Evolutionary conservation across 2,888 invertebrate species (phyloP), one percentile per base, ranked within the genome.

Genomic region (Tetramorium bicarinatum): DNA sequence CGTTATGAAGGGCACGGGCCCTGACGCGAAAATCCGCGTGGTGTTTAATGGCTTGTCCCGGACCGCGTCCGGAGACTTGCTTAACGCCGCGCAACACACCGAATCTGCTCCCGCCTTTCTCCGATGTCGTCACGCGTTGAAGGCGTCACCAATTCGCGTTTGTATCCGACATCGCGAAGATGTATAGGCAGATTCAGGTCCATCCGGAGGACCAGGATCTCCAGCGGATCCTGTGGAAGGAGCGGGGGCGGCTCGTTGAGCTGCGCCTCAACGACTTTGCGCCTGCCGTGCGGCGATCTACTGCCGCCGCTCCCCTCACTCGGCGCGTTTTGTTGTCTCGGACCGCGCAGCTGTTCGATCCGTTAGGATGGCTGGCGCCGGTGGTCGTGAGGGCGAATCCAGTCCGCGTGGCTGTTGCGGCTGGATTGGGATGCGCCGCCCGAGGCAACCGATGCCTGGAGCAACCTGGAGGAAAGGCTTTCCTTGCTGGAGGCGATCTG

Each of bases 1-100:
- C 0, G 52, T 52, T 0, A 0, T 52, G 18, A 18, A n/a, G 7
- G n/a, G 52, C 2, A n/a, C n/a, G 2, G n/a, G n/a, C 1, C 1
- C 11, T 2, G 52, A n/a, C n/a, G n/a, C n/a, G 0, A 52, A 52
- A 3, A n/a, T 52, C 9, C 21, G 54, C 0, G 54, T 54, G 0
- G 54, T 54, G 0, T 54, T 54, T 21, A 54, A 54, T 0, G 54
- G 54, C 8, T 54, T 21, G 9, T 8, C 52, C 0, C 52, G 52
- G 2, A 52, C 52, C 8, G 21, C 11, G 0, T 1, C 11, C 8
- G n/a, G 54, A 2, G 1, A 9, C 8, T 1, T 25, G 25, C 25
- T 25, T 1, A 52, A 52, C n/a, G 11, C 9, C 11, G 2, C 1
- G 9, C 44, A 9, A 0, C 11, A 1, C 44, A 9, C 4, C 11